Base-by-base conservation (phyloP, 2,797 vertebrate species). In the Borostomias antarcticus region DNA sequence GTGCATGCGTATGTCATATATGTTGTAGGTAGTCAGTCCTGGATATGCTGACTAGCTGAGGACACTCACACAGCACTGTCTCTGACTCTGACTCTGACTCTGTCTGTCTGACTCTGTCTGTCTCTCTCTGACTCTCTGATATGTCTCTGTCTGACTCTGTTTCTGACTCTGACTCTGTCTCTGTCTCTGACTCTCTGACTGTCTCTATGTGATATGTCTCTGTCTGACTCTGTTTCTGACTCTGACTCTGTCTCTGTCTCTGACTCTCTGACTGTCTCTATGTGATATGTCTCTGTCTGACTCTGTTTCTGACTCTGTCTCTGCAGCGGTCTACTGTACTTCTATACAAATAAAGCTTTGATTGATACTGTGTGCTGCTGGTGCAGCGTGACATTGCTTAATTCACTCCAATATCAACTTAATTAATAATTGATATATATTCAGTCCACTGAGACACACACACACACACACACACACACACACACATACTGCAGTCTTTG, bases 351-450 rank as follows among this genome's bases (percentile, higher is more conserved):
- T n/a, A n/a, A n/a, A n/a, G n/a, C n/a, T n/a, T n/a, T n/a, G n/a
- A n/a, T n/a, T n/a, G n/a, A n/a, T n/a, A n/a, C n/a, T 74, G 77
- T 81, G 80, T 86, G 83, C 80, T 79, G 75, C 65, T 53, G 45
- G 58, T 67, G 70, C 72, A 68, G 67, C 56, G 61, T 69, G 66
- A 72, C 64, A 43, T 69, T 78, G 76, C 83, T 81, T 74, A 68
- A 77, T 26, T 48, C 37, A 76, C 71, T 70, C 75, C 71, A 77
- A 72, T 76, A 82, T 79, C 56, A 69, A 73, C 52, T 60, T 66
- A 28, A 75, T 83, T 75, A 79, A 81, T 80, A 71, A 84, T 74
- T 1, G 21, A n/a, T n/a, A 82, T 76, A 62, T 29, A 48, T 78
- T 48, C 58, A 33, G 68, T 73, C 45, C 62, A 66, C 33, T 30